These are phyloP conservation scores for Rhinoderma darwinii DNA, from an alignment of 2,113 vertebrate species.

Conservation along the genomic window DNA sequence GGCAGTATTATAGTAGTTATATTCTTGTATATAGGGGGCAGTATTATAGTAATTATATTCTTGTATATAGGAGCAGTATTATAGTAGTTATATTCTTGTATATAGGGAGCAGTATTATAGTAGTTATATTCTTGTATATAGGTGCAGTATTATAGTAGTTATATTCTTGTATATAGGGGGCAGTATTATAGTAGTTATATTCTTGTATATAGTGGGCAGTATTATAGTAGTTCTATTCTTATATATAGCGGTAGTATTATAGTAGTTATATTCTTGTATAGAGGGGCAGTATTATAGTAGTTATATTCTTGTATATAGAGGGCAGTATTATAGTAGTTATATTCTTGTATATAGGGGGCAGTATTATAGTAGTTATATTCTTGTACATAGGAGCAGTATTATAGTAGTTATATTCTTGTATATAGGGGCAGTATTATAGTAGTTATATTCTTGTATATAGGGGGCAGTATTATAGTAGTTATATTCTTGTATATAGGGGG, in stretches of 20 bases:
- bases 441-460: not conserved
- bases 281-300: slow-evolving; percentile 3
- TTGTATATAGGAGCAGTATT: slow-evolving; percentile 1
- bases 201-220: slow-evolving; percentile 7
- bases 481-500: not conserved
- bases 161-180: not conserved
- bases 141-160: slow-evolving; percentile 6
- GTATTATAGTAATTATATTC: slow-evolving; percentile 13
- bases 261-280: slow-evolving; percentile 8
- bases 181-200: slow-evolving; percentile 18
- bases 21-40: slow-evolving; percentile 4
- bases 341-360: not conserved
- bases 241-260: not conserved
- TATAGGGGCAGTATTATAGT: slow-evolving; percentile 8
- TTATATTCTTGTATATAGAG: slow-evolving; percentile 5
- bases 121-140: slow-evolving; percentile 4
- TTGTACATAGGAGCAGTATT: not conserved
- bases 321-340: slow-evolving; percentile 17
- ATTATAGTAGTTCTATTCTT: slow-evolving; percentile 16
- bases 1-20: slow-evolving; percentile 10
- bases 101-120: not conserved
- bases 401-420: slow-evolving; percentile 12
- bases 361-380: slow-evolving; percentile 18
- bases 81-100: slow-evolving; percentile 12
- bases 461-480: slow-evolving; percentile 4